Evolutionary conservation across 2,888 invertebrate species (phyloP).

Genomic region (Drosophila aldrichi): DNA sequence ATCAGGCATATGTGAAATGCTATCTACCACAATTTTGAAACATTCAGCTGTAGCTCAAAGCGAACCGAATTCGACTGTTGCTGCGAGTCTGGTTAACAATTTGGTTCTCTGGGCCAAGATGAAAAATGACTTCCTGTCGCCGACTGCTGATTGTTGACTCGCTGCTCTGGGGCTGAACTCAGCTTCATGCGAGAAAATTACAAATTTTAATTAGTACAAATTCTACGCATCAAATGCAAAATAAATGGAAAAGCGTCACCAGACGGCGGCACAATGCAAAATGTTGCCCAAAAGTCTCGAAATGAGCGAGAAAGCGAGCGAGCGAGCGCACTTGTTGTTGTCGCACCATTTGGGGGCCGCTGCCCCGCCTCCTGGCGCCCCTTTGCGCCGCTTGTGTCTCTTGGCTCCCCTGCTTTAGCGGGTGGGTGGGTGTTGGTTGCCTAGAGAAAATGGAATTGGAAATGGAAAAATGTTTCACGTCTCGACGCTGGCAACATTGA

Average conservation of each 20-base stretch:
- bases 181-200: conserved; percentile 40
- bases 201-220: conserved; percentile 54
- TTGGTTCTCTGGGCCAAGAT: conserved; percentile 17
- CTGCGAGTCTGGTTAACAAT: conserved; percentile 8
- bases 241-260: conserved; percentile 37
- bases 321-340: conserved; percentile 26
- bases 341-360: conserved; percentile 16
- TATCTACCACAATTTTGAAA: too few species aligned
- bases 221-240: conserved; percentile 48
- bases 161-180: background rate
- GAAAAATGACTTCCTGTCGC: conserved; percentile 50
- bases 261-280: conserved; percentile 51
- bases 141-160: background rate
- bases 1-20: too few species aligned
- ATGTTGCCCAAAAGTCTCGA: conserved; percentile 30
- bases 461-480: conserved; percentile 48
- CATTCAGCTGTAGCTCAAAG: background rate
- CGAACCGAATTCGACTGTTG: background rate
- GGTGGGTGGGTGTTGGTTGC: conserved; percentile 13
- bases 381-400: background rate
- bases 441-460: conserved; percentile 41
- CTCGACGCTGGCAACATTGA: conserved; percentile 46
- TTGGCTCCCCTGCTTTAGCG: background rate
- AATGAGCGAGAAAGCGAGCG: background rate
- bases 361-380: too few species aligned